Evolutionary conservation across 2,797 vertebrate species (phyloP), one percentile per base, ranked within the genome.

Genomic region (Lepilemur ruficaudatus): DNA sequence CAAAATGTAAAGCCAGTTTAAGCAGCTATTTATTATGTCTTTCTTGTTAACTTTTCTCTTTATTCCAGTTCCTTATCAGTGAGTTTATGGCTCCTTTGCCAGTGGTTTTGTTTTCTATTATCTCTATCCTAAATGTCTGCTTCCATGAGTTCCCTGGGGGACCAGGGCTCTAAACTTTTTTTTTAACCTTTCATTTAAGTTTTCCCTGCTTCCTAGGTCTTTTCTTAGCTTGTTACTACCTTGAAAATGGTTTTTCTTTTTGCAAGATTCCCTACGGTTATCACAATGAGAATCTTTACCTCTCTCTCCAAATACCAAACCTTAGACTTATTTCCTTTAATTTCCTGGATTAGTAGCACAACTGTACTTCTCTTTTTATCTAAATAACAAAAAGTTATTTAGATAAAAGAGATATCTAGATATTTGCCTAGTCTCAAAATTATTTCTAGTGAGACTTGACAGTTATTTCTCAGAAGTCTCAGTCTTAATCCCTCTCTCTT

Each of bases 91-190:
- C 76, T 87, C 81, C 35, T 35, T 38, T 63, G 41, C 79, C 92
- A 52, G 15, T 38, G 55, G 30, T 70, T 93, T 70, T 82, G 59
- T 95, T 95, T 93, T 59, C 73, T 95, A 48, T 97, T 81, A 23
- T 86, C 41, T 95, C 55, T 46, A 30, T 76, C 23, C 35, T 82
- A 28, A 15, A 3, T 86, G 22, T 9, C 20, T 35, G 55, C 12
- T 57, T 85, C 43, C 43, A 35, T 28, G 30, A 92, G 57, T 50
- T 85, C 28, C 55, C 43, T 0, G 5, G 85, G 38, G 91, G 63
- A 50, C 46, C 83, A 35, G n/a, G 22, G 12, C n/a, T 50, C 43
- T 65, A 78, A 57, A 30, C 15, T 32, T 70, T n/a, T 41, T 76
- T 43, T 35, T 52, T 43, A n/a, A 76, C 4, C 41, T 88, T 78